Percentiles rank a stretch among this genome's conserved stretches.
Conservation (phyloP, 2,888 invertebrate genomes). For the Macaria liturata region DNA sequence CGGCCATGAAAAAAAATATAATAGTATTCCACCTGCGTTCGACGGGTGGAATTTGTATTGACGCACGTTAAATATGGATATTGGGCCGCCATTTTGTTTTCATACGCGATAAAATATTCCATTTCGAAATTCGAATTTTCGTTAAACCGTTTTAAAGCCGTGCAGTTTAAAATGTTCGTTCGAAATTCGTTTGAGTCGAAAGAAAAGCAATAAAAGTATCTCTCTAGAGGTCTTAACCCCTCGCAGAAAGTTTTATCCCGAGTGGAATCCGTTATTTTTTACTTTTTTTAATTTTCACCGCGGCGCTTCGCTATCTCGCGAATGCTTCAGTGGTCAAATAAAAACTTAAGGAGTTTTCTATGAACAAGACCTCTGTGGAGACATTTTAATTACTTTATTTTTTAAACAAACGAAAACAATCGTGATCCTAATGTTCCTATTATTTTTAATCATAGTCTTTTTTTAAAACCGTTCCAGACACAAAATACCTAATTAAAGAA, state of each 20-base stretch:
- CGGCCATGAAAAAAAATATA: conserved; percentile 73
- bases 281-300: conserved; percentile 75
- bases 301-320: conserved; percentile 77
- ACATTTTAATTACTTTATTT: conserved; percentile 13
- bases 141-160: conserved; percentile 21
- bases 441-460: no score
- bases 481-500: no score
- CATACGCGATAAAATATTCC: conserved; percentile 42
- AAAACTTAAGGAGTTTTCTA: conserved; percentile 80
- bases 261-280: conserved; percentile 53
- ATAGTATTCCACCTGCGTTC: conserved; percentile 78
- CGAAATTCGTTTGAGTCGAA: conserved; percentile 23
- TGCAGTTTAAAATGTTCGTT: conserved; percentile 14
- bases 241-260: conserved; percentile 36
- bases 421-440: no score
- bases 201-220: conserved; percentile 41
- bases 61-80: conserved; percentile 69
- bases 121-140: conserved; percentile 31
- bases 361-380: conserved; percentile 49
- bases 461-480: no score
- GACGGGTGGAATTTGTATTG: conserved; percentile 69
- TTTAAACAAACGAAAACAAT: no score
- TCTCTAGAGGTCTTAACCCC: conserved; percentile 37
- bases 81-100: conserved; percentile 72
- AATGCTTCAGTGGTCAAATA: conserved; percentile 84